Conservation (phyloP, 2,888 invertebrate genomes). For the Pandemis cinnamomeana region DNA sequence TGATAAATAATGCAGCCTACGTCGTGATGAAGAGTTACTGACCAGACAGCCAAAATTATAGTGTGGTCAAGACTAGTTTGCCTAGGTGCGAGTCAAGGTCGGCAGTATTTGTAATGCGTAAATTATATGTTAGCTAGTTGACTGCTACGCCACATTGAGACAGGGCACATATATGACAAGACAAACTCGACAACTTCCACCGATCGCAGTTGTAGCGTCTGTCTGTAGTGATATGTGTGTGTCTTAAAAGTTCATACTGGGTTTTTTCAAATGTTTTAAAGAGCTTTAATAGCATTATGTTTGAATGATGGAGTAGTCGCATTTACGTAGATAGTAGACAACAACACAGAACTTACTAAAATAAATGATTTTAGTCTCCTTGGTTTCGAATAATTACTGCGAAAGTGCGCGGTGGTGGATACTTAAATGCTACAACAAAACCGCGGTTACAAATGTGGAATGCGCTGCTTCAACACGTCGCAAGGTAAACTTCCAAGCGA, state of each 20-base stretch:
- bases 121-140: background rate
- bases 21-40: background rate
- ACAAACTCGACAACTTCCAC: background rate
- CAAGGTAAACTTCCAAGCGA: background rate
- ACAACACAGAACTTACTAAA: too few relatives aligned
- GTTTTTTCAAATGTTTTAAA: too few relatives aligned
- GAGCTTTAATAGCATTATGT: too few relatives aligned
- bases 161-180: too few relatives aligned
- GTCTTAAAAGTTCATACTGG: too few relatives aligned
- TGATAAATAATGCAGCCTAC: background rate
- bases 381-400: background rate
- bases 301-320: too few relatives aligned
- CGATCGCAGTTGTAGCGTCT: too few relatives aligned
- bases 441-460: conserved; percentile 2
- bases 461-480: background rate
- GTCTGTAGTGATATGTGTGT: too few relatives aligned
- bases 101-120: background rate
- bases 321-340: too few relatives aligned
- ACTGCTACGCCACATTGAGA: background rate
- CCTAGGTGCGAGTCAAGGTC: conserved; percentile 1
- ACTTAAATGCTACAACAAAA: background rate
- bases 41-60: conserved; percentile 1
- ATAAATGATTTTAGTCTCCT: background rate
- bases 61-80: background rate
- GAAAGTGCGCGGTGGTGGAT: background rate